Evolutionary conservation across 2,797 vertebrate species (phyloP).

Genomic region (Mycteria americana): DNA sequence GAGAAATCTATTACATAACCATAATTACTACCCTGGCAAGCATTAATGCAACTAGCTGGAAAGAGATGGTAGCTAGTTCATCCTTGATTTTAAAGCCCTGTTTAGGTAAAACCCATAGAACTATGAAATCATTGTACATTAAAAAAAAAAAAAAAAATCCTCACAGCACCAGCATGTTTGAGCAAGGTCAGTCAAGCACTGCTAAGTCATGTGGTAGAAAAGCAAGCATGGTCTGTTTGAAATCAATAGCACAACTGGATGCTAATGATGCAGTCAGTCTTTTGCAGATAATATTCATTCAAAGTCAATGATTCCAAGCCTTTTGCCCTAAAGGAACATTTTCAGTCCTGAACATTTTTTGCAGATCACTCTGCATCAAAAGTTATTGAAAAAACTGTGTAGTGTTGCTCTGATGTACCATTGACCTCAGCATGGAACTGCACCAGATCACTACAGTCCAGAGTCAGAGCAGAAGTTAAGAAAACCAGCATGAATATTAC

Average conservation of each 20-base stretch:
- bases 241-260: slow-evolving; percentile 1
- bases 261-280: not conserved
- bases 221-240: not conserved
- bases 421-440: not conserved
- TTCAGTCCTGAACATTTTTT: not conserved
- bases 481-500: not conserved
- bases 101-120: not conserved
- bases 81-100: not conserved
- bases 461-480: not conserved
- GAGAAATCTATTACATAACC: not conserved
- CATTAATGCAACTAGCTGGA: not conserved
- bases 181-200: not conserved
- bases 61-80: not conserved
- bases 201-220: not conserved
- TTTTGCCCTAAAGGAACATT: not conserved
- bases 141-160: not conserved
- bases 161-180: not conserved
- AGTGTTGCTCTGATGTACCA: not conserved
- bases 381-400: not conserved
- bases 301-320: slow-evolving; percentile 1
- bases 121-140: not conserved
- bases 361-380: not conserved
- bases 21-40: not conserved
- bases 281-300: slow-evolving; percentile 8
- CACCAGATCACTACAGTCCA: not conserved